phyloP scores from a whole-genome alignment of 1,140 invertebrate species.

The Drosophila pseudoobscura region DNA sequence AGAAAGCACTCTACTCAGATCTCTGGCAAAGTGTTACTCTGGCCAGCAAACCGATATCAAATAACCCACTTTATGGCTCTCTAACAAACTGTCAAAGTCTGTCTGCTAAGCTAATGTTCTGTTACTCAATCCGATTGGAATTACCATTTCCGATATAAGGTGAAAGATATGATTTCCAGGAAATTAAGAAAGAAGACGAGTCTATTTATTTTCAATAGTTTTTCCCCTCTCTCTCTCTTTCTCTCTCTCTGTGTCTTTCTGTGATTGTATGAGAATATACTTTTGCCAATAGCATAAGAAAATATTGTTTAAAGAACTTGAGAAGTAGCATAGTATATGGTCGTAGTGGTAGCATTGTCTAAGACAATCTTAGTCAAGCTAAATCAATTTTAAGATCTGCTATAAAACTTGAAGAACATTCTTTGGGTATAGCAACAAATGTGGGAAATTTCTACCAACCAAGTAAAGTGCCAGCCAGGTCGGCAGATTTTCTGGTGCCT shows the following conservation, averaged over 20 bases:
- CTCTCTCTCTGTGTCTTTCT: background rate
- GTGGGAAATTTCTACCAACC: slow-evolving; percentile 16
- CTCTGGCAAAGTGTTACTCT: slow-evolving; percentile 22
- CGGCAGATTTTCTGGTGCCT: slow-evolving; percentile 44
- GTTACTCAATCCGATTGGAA: slow-evolving; percentile 4
- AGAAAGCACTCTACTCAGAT: slow-evolving; percentile 53
- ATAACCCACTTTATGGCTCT: slow-evolving; percentile 43
- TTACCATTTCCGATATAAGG: slow-evolving; percentile 20
- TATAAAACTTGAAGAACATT: slow-evolving; percentile 6
- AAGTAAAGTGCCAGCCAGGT: slow-evolving; percentile 16
- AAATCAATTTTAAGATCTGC: background rate
- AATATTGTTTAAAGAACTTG: too few species aligned
- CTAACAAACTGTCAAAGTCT: slow-evolving; percentile 8
- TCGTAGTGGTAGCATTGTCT: background rate
- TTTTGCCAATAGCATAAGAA: too few species aligned
- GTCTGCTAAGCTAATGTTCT: slow-evolving; percentile 19
- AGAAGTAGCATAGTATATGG: too few species aligned
- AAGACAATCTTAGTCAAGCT: background rate
- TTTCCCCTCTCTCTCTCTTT: too few species aligned
- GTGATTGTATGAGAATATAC: background rate
- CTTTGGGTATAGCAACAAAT: slow-evolving; percentile 6
- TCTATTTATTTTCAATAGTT: background rate
- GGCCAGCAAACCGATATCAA: slow-evolving; percentile 48
- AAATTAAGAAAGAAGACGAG: slow-evolving; percentile 2
- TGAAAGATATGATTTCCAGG: slow-evolving; percentile 19